phyloP scores from a whole-genome alignment of 1,140 invertebrate genomes.

The Venturia canescens region DNA sequence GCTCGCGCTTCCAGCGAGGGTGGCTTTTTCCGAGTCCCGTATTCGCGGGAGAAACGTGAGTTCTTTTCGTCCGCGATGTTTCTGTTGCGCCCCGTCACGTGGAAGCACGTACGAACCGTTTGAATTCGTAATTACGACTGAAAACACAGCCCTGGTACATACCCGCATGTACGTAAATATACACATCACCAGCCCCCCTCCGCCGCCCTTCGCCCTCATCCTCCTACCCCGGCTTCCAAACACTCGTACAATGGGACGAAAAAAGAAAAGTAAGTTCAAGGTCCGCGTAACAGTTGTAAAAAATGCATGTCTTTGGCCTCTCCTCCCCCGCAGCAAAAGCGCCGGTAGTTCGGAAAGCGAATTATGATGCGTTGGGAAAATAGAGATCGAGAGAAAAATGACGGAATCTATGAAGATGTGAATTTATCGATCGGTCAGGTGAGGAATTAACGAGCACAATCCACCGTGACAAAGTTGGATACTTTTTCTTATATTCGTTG shows the following conservation, averaged over 20 bases:
- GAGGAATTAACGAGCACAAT: no score
- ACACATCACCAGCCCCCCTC: no score
- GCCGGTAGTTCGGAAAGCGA: not conserved
- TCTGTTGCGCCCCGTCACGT: not conserved
- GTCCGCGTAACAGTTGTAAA: not conserved
- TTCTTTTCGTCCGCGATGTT: constrained; percentile 18
- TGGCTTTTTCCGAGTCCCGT: not conserved
- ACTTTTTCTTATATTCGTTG: not conserved
- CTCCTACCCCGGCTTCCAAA: not conserved
- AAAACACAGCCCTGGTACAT: constrained; percentile 33
- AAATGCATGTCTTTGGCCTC: not conserved
- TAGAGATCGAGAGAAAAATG: no score
- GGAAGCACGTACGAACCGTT: constrained; percentile 44
- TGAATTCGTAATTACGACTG: constrained; percentile 51
- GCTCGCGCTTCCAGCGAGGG: no score
- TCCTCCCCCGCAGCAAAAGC: not conserved
- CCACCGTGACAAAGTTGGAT: not conserved
- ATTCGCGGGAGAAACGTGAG: constrained; percentile 22
- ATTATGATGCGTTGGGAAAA: not conserved
- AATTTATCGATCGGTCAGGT: no score
- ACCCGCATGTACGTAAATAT: no score
- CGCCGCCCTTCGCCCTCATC: no score
- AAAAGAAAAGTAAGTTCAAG: constrained; percentile 38
- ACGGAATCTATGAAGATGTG: no score
- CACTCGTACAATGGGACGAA: constrained; percentile 44